Evolutionary conservation across 2,888 invertebrate species (phyloP).

Genomic region (Aproaerema taeniolella): DNA sequence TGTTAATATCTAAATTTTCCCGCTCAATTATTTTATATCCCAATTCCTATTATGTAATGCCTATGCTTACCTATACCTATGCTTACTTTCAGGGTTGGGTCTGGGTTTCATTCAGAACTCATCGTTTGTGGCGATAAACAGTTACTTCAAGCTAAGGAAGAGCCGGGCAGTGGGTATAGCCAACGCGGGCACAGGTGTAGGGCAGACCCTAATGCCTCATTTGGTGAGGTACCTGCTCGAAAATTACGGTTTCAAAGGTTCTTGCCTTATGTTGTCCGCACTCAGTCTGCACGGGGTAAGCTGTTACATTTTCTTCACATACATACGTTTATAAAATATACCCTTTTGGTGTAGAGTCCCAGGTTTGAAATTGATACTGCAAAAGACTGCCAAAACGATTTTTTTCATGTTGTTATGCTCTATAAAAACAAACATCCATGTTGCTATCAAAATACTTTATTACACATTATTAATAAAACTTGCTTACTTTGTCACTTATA

Average conservation of each 20-base stretch:
- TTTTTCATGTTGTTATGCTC: neutral
- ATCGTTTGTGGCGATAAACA: slow-evolving; percentile 83
- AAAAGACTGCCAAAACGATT: too few species aligned
- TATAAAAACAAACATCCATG: too few species aligned
- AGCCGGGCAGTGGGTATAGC: slow-evolving; percentile 86
- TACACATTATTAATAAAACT: too few species aligned
- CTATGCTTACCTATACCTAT: too few species aligned
- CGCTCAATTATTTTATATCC: too few species aligned
- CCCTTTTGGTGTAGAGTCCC: too few species aligned
- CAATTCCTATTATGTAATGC: too few species aligned
- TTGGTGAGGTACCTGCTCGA: slow-evolving; percentile 81
- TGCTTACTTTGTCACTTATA: too few species aligned
- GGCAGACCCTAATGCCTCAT: slow-evolving; percentile 86
- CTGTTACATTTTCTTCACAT: neutral
- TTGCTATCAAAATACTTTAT: too few species aligned
- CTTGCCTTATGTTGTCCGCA: slow-evolving; percentile 79
- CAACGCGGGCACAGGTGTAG: slow-evolving; percentile 85
- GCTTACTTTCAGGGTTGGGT: slow-evolving; percentile 79
- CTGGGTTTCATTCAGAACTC: slow-evolving; percentile 84
- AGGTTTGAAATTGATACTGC: too few species aligned
- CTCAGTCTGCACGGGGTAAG: slow-evolving; percentile 81
- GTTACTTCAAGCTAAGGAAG: slow-evolving; percentile 82
- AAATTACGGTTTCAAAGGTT: slow-evolving; percentile 79
- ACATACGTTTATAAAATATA: too few species aligned
- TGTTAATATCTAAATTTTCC: too few species aligned